Evolutionary conservation across 2,113 vertebrate species (phyloP).

Genomic region (Catagonus wagneri): DNA sequence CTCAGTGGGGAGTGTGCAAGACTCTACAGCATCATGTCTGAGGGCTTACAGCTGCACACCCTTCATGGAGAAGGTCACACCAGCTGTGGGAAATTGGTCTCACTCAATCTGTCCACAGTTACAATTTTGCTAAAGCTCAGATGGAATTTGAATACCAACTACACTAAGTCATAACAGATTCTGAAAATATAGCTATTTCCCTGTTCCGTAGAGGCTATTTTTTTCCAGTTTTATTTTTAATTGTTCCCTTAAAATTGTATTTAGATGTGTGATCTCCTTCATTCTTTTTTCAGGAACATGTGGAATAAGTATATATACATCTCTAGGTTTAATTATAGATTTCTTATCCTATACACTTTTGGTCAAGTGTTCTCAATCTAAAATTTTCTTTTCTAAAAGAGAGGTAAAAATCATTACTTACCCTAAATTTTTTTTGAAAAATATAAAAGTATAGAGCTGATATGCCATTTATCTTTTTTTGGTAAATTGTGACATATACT

Average conservation of each 20-base stretch:
- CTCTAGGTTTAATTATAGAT: neutral
- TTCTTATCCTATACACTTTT: neutral
- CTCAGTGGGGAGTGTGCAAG: neutral
- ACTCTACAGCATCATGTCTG: neutral
- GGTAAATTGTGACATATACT: neutral
- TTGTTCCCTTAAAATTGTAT: neutral
- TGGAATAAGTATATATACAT: neutral
- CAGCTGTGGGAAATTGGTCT: slow-evolving; percentile 58
- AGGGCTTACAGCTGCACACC: neutral
- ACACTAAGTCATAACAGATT: slow-evolving; percentile 19
- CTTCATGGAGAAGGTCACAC: slow-evolving; percentile 32
- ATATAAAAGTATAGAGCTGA: neutral
- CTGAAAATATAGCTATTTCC: slow-evolving; percentile 14
- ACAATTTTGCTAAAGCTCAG: slow-evolving; percentile 49
- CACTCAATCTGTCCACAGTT: neutral
- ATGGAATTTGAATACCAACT: slow-evolving; percentile 33
- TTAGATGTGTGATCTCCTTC: neutral
- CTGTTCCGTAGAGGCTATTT: neutral
- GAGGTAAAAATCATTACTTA: neutral
- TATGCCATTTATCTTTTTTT: neutral
- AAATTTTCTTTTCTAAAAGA: slow-evolving; percentile 30
- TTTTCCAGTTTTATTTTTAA: slow-evolving; percentile 56
- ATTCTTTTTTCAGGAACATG: neutral
- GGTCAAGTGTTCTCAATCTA: neutral
- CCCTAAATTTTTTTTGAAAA: neutral